Evolutionary conservation across 2,888 invertebrate species (phyloP).

Genomic region (Acleris cristana): DNA sequence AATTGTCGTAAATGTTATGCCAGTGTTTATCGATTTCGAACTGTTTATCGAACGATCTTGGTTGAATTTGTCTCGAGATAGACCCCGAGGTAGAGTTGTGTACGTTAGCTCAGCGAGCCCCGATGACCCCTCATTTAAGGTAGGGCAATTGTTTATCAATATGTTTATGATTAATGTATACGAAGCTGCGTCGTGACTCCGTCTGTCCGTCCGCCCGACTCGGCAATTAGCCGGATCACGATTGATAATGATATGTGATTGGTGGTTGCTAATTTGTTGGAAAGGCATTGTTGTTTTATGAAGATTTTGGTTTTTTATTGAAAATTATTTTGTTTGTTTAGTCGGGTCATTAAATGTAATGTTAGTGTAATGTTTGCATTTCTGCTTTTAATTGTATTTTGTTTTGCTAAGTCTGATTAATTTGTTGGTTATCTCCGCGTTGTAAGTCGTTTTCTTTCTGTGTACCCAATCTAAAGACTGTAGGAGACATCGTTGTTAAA

Average conservation of each 20-base stretch:
- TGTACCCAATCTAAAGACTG: too few relatives aligned
- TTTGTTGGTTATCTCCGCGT: too few relatives aligned
- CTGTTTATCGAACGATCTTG: conserved; percentile 36
- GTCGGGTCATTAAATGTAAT: not conserved
- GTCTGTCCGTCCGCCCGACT: conserved; percentile 52
- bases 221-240: conserved; percentile 79
- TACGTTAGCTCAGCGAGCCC: conserved; percentile 49
- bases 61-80: conserved; percentile 41
- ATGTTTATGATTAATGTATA: conserved; percentile 76
- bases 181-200: conserved; percentile 70
- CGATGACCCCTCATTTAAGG: conserved; percentile 81
- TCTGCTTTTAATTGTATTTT: not conserved
- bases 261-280: conserved; percentile 69
- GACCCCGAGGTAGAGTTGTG: conserved; percentile 47
- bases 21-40: conserved; percentile 38
- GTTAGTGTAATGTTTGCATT: not conserved
- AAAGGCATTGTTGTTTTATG: conserved; percentile 32
- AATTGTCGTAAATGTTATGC: conserved; percentile 45
- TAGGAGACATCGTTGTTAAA: too few relatives aligned
- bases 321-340: not conserved
- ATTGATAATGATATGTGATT: conserved; percentile 76
- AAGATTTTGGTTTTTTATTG: not conserved
- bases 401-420: too few relatives aligned
- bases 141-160: conserved; percentile 83
- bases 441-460: too few relatives aligned